A percentile compares a stretch with the other conserved stretches of the same genome.
Conservation (phyloP, 35 echinoderm and acorn worm species). For the Ophioderma brevispina region DNA sequence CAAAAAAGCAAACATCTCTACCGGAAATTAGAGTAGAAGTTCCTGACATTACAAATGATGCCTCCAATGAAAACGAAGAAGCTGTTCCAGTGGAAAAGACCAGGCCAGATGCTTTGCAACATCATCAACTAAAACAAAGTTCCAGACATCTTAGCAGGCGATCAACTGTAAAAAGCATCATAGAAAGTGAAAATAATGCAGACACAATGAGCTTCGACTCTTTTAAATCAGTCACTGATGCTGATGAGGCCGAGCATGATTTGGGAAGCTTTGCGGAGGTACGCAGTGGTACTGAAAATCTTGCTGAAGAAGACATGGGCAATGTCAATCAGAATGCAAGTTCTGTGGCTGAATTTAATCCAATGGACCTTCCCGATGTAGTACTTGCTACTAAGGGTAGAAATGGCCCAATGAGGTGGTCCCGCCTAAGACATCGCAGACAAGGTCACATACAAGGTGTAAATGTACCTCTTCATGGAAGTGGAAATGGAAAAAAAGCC, state of each 20-base stretch:
- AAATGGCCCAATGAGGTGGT: neutral
- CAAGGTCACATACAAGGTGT: too few relatives aligned
- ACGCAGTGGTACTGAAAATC: too few relatives aligned
- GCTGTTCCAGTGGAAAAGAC: too few relatives aligned
- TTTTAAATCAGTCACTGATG: neutral
- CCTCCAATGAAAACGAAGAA: too few relatives aligned
- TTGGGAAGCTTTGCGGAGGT: neutral
- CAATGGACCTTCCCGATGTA: neutral
- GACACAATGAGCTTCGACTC: neutral
- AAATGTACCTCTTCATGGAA: neutral
- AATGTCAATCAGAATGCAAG: constrained; percentile 3
- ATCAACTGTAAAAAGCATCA: neutral
- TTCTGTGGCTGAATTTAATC: neutral
- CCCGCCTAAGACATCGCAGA: neutral
- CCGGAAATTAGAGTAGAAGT: neutral
- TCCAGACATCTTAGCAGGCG: neutral
- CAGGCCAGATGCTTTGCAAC: too few relatives aligned
- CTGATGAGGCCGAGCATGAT: neutral
- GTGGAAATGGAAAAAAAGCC: neutral
- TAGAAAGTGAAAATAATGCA: neutral
- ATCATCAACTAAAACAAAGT: neutral
- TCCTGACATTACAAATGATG: too few relatives aligned
- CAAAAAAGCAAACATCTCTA: neutral
- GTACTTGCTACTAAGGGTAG: neutral
- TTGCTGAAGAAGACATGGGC: neutral